A percentile compares a stretch with the other conserved stretches of the same genome.
Evolutionary conservation across 2,113 vertebrate species (phyloP).

Genomic region (Ophthalmolycus amberensis): DNA sequence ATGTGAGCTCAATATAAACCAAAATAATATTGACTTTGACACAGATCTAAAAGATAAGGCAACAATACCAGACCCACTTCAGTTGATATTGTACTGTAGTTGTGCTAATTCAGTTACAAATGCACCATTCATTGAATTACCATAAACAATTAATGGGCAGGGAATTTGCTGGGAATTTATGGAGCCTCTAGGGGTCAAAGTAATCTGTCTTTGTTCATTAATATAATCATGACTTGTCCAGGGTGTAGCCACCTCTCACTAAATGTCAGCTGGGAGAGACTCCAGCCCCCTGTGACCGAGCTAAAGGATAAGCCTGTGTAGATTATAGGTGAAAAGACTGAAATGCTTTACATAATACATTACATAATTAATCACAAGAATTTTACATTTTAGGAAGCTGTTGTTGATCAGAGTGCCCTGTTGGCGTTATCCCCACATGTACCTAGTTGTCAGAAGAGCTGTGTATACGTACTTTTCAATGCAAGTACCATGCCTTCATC

Average conservation of each 20-base stretch:
- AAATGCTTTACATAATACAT: background rate
- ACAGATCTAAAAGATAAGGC: conserved; percentile 6
- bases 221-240: conserved; percentile 17
- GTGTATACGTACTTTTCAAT: background rate
- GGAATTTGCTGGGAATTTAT: conserved; percentile 32
- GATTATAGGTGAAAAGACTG: background rate
- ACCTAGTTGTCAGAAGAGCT: background rate
- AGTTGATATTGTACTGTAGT: conserved; percentile 18
- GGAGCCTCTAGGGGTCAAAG: conserved; percentile 18
- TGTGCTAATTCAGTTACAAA: conserved; percentile 30
- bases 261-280: background rate
- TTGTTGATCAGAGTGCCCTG: background rate
- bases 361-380: background rate
- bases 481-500: background rate
- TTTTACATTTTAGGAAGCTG: background rate
- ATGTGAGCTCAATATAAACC: background rate
- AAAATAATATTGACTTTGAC: background rate
- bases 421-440: background rate
- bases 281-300: background rate
- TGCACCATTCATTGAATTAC: conserved; percentile 33
- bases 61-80: conserved; percentile 3
- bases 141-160: conserved; percentile 42
- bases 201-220: conserved; percentile 36
- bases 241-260: background rate
- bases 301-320: background rate